Conservation (phyloP, 1,140 invertebrate species). For the Oryzaephilus surinamensis region DNA sequence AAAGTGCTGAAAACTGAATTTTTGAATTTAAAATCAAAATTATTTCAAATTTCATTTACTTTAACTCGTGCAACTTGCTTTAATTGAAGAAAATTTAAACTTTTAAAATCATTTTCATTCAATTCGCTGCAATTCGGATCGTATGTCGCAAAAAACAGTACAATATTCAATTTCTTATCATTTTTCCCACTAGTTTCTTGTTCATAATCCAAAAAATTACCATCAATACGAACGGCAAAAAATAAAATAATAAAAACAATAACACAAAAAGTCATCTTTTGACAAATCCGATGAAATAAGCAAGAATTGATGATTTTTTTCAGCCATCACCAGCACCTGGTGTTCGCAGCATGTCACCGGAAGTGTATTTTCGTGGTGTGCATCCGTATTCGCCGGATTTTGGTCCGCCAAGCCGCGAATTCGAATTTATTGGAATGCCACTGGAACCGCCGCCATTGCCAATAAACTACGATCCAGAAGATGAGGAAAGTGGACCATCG, state of each 20-base stretch:
- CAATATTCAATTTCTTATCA: slow-evolving; percentile 15
- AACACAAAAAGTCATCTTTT: slow-evolving; percentile 5
- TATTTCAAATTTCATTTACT: no score
- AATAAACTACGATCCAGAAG: slow-evolving; percentile 33
- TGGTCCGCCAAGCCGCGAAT: slow-evolving; percentile 41
- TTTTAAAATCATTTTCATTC: no score
- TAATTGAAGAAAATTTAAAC: no score
- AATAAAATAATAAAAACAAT: background rate
- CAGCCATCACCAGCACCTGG: slow-evolving; percentile 32
- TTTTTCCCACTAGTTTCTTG: background rate
- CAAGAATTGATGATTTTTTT: slow-evolving; percentile 10
- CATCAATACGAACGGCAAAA: background rate
- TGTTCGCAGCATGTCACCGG: slow-evolving; percentile 34
- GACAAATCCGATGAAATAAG: slow-evolving; percentile 1
- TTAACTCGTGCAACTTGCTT: no score
- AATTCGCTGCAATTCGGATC: background rate
- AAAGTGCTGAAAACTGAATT: no score
- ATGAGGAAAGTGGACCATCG: slow-evolving; percentile 62
- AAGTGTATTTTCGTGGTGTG: slow-evolving; percentile 35
- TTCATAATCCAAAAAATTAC: no score
- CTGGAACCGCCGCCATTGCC: slow-evolving; percentile 53
- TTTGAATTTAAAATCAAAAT: no score
- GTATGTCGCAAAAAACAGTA: slow-evolving; percentile 19
- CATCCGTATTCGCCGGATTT: slow-evolving; percentile 48
- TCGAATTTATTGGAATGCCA: slow-evolving; percentile 51